Percentiles rank a stretch among this genome's conserved stretches.
phyloP scores from a whole-genome alignment of 2,888 invertebrate species.

The Podabrus alpinus region DNA sequence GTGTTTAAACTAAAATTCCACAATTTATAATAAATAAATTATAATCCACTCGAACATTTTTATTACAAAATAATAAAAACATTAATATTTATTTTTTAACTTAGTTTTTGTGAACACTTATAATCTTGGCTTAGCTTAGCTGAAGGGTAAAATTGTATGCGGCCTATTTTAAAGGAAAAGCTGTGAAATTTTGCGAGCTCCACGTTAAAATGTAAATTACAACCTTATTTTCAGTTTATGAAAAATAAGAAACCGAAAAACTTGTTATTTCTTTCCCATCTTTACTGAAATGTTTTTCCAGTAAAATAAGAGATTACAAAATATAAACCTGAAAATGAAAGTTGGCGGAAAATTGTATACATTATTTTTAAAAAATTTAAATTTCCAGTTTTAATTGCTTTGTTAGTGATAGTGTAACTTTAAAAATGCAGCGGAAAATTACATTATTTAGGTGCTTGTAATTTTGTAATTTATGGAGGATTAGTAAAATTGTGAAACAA shows the following conservation, averaged over 20 bases:
- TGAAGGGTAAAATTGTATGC: not conserved
- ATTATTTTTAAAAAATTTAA: not conserved
- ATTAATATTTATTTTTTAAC: not conserved
- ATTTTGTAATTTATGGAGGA: not conserved
- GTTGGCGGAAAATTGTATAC: not conserved
- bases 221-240: conserved; percentile 16
- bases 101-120: not conserved
- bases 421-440: not conserved
- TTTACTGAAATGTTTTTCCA: not conserved
- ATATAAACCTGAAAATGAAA: not conserved
- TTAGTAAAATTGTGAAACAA: not conserved
- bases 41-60: not conserved
- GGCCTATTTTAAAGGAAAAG: not conserved
- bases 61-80: not conserved
- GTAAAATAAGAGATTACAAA: not conserved
- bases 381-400: not conserved
- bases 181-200: conserved; percentile 12
- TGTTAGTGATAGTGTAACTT: not conserved
- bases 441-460: not conserved
- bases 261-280: not conserved
- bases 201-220: conserved; percentile 23
- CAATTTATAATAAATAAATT: not conserved
- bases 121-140: not conserved
- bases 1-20: not conserved
- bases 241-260: not conserved